Evolutionary conservation across 2,113 vertebrate species (phyloP), one percentile per base, ranked within the genome.

Genomic region (Cavia aperea): DNA sequence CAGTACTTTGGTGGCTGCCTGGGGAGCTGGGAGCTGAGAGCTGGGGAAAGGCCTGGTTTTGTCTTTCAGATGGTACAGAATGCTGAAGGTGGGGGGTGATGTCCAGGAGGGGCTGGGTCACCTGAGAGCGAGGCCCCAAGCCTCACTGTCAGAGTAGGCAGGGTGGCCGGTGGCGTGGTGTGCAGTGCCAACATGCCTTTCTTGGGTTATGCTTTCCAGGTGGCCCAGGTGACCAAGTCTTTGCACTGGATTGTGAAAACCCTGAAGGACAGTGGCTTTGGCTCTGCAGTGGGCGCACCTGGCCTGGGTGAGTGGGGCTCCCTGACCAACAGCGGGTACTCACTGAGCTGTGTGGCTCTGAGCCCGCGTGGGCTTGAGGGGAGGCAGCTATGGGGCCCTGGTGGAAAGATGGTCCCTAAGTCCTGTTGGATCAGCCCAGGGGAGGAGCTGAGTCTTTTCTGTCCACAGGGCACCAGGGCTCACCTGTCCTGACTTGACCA

Each of bases 181-280:
- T 0, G 31, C 46, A 2, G 24, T 0, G 7, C 29, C 65, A 26
- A 65, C 39, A 29, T 4, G 0, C 4, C 60, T 54, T 21, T 16
- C 19, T 11, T 33, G 70, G 87, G 10, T 0, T 0, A 0, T 66
- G 10, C 54, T 65, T 51, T 24, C 43, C 97, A 99, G 99, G 97
- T 98, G 87, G 88, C 96, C 0, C 98, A 98, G 96, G 98, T 96
- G 0, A 54, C 97, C 92, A 97, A 97, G 96, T 98, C 98, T 1
- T 97, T 99, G 92, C 97, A 98, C 78, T 98, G 98, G 99, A 98
- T 99, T 13, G 97, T 99, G 96, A 98, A 98, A 36, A 97, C 97
- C 0, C 97, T 99, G 79, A 97, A 97, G 94, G 96, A 96, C 86
- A 97, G 96, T 2, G 98, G 98, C 73, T 97, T 97, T 31, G 89